Base-by-base conservation (phyloP, 2,797 vertebrate genomes). In the Moxostoma hubbsi region DNA sequence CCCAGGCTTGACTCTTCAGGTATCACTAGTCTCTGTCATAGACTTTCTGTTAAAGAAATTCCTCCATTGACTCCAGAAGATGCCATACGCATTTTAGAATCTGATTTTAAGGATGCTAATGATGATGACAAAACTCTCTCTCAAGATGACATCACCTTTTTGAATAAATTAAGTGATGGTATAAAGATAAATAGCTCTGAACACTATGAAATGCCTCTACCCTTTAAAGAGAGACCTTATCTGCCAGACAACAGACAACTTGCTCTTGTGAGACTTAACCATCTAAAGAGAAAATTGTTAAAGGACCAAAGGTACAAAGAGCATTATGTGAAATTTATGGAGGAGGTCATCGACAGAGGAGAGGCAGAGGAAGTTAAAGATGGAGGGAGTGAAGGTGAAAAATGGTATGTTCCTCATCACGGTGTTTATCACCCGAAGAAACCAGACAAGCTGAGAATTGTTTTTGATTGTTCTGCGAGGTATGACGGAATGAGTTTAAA, bases 101-200 rank as follows among this genome's bases (percentile, higher is more conserved):
- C 50, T 12, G 67, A 70, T 70, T 70, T 70, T 54, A 70, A 43
- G 7, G 67, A 54, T n/a, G 7, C 6, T 11, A 70, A 55, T 12
- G 11, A 50, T 49, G 47, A 49, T 1, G 4, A 70, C 0, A 18
- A 12, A 51, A 13, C 61, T 45, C 2, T 51, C 7, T 51, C 67
- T 3, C 50, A 70, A 13, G 67, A 70, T 50, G 67, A 70, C 6
- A 10, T 70, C 12, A 70, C 2, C 4, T 54, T 36, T 53, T 36
- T 70, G 10, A 53, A 36, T 8, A 70, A 69, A 12, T 7, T 70
- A 5, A 43, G 7, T 12, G 53, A 55, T 18, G 51, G 51, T 8
- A 70, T n/a, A n/a, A 53, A n/a, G 24, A 70, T 5, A n/a, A 57
- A 70, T n/a, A 2, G 51, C 16, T 8, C 4, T 8, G 50, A 16